Base-by-base conservation (phyloP, 2,888 invertebrate species). In the Teleogryllus oceanicus region DNA sequence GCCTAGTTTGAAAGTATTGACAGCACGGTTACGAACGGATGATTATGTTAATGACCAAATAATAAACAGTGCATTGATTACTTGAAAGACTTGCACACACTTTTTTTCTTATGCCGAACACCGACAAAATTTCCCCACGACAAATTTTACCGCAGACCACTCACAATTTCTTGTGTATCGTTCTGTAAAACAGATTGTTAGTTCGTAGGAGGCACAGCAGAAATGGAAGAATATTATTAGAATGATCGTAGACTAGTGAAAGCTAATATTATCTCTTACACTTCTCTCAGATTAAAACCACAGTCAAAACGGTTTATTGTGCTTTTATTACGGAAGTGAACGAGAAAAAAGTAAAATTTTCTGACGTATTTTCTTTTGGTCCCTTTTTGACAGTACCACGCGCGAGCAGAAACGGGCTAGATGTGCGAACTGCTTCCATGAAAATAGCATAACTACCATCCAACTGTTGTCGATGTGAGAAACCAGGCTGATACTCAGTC, bases 141-240 rank as follows among this genome's bases (percentile, higher is more conserved):
- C 62, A 62, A 62, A 62, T 62, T n/a, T 62, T 62, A 4, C 12
- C 62, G n/a, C 62, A 18, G 13, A 62, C 13, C 62, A n/a, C 62
- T 62, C n/a, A 62, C 8, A 37, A 37, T 8, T 37, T 37, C 37
- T 37, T 62, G 16, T 62, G 62, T 62, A 62, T 62, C n/a, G n/a
- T 62, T 18, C 13, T 62, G 1, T 62, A 13, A 62, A 62, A 62
- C 37, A 5, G 37, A 37, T 8, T 8, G 37, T 37, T 37, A 37
- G 37, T 62, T 62, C 62, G n/a, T 62, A 62, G 62, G 62, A 62
- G 62, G 62, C 62, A 62, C 62, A 62, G 62, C n/a, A 62, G 62
- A 62, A 62, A 62, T 62, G 62, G 62, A 62, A 62, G 62, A 62
- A 62, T 62, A 62, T 62, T n/a, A 62, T 62, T 62, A 62, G 62